A percentile compares a stretch with the other conserved stretches of the same genome.
Evolutionary conservation across 2,797 vertebrate genomes (phyloP).

Genomic region (Manis pentadactyla): DNA sequence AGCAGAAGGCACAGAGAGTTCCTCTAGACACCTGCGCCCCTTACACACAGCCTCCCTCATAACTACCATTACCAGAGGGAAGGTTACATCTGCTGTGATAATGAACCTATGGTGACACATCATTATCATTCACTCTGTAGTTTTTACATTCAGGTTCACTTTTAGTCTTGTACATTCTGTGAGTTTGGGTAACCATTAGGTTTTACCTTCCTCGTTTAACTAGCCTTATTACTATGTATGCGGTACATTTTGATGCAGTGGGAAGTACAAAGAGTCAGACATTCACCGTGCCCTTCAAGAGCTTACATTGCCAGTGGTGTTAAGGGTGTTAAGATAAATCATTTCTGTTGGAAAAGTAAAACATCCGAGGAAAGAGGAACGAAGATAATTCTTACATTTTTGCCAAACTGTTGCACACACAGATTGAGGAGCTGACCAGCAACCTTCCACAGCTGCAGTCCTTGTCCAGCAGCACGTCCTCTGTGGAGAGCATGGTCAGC

Average conservation of each 20-base stretch:
- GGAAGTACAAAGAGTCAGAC: neutral
- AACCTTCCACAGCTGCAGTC: conserved; percentile 93
- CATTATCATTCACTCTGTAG: neutral
- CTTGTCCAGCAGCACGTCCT: conserved; percentile 93
- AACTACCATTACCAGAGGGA: neutral
- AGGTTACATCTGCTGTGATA: neutral
- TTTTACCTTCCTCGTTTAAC: neutral
- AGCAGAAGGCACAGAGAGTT: neutral
- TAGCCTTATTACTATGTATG: neutral
- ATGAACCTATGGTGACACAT: neutral
- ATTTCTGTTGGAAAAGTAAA: neutral
- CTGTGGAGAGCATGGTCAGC: conserved; percentile 94
- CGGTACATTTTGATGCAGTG: neutral
- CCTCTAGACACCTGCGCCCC: neutral
- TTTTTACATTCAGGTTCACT: neutral
- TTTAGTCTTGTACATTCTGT: neutral
- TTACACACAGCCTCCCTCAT: neutral
- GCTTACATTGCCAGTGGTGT: neutral
- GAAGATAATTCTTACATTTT: neutral
- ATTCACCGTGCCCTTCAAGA: neutral
- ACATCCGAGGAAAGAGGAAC: neutral
- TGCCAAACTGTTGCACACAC: neutral
- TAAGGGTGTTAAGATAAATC: neutral
- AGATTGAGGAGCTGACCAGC: conserved; percentile 98
- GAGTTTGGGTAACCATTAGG: neutral